Base-by-base conservation (phyloP, 2,113 vertebrate genomes). In the Microtus pennsylvanicus region DNA sequence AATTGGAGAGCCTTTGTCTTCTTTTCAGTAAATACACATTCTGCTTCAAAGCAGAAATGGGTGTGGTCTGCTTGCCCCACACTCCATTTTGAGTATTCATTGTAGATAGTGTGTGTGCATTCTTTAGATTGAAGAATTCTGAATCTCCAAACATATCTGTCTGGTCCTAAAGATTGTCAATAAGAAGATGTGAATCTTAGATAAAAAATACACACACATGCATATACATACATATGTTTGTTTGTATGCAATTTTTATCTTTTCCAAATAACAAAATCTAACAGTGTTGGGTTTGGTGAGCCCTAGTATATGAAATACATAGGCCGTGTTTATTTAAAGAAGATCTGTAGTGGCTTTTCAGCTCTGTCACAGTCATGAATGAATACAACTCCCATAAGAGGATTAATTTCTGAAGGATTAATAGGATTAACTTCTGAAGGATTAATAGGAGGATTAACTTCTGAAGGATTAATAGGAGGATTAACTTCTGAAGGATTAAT, bases 351-450 rank as follows among this genome's bases (percentile, higher is more conserved):
- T 13, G 50, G 3, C 45, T 81, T 77, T 80, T 87, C 22, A 86
- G 33, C 67, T 95, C 90, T 96, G 67, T 91, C 30, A 89, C 52
- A 75, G 13, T 7, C n/a, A 30, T 92, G 76, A 83, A 24, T 74
- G 77, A 96, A 96, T 76, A 24, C 8, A 88, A 24, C 13, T 26
- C 88, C 35, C 33, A 6, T 72, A 45, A 5, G 45, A 45, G 45
- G 45, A 45, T 5, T 45, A 89, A 61, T 9, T 83, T 28, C 38
- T 91, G 21, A 42, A 42, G 42, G 42, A 42, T 42, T 42, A 42
- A 42, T 42, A 45, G 45, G 4, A 45, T 5, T 45, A 89, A 61
- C 12, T 83, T 28, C 38, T 91, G 21, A 38, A 74, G 47, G 35
- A 72, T 45, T 55, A 12, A 24, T 92, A 90, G 87, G 45, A 45